These are phyloP conservation scores for Rhinatrema bivittatum DNA, from an alignment of 2,797 vertebrate species.

Conservation along the genomic window DNA sequence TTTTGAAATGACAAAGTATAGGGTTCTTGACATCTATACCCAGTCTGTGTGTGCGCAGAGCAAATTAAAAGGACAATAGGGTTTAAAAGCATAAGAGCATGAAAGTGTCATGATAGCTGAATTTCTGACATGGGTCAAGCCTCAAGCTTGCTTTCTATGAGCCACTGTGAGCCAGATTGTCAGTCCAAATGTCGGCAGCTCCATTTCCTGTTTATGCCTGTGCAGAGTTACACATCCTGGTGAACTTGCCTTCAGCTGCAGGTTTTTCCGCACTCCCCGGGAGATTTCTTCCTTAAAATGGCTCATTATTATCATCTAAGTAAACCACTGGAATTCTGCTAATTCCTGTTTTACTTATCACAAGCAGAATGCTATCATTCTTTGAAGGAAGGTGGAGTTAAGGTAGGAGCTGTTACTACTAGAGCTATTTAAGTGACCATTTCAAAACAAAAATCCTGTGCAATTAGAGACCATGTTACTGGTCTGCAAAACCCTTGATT, in stretches of 20 bases:
- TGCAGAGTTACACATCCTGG: conserved; percentile 67
- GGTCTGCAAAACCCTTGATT: conserved; percentile 11
- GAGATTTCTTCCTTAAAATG: conserved; percentile 61
- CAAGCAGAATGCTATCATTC: conserved; percentile 42
- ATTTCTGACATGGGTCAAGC: conserved; percentile 25
- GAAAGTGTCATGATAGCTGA: background rate
- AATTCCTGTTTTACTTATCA: conserved; percentile 65
- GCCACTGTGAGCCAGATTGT: conserved; percentile 51
- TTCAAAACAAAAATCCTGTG: too few species aligned
- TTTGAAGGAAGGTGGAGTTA: conserved; percentile 28
- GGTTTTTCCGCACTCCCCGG: conserved; percentile 52
- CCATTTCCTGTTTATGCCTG: conserved; percentile 81
- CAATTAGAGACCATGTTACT: conserved; percentile 12
- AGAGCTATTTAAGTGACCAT: too few species aligned
- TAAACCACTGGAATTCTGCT: conserved; percentile 56
- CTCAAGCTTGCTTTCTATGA: conserved; percentile 27
- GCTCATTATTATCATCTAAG: conserved; percentile 55
- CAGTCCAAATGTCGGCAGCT: conserved; percentile 52
- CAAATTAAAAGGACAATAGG: background rate
- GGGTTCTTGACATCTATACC: too few species aligned
- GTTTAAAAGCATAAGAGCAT: conserved; percentile 22
- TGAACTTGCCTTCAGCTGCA: conserved; percentile 54
- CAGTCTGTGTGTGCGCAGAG: too few species aligned
- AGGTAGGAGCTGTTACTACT: too few species aligned
- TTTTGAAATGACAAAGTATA: too few species aligned